Base-by-base conservation (phyloP, 2,113 vertebrate genomes). In the Leucopternis melanops region DNA sequence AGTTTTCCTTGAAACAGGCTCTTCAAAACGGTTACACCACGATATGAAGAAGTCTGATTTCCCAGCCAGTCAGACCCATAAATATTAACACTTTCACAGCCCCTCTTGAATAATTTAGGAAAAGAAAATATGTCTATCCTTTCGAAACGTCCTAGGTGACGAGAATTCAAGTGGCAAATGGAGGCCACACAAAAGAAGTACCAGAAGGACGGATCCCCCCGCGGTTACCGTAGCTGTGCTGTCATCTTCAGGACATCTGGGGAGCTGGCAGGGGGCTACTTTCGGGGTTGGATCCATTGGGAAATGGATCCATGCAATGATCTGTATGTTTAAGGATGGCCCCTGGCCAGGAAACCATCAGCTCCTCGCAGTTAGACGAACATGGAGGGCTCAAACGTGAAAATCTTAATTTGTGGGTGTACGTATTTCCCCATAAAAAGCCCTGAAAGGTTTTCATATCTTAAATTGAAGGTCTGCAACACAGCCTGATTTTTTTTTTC, bases 1-100 rank as follows among this genome's bases (percentile, higher is more conserved):
- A 32, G 72, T 96, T 97, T 83, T 91, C 80, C 90, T 95, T 88
- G 74, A 94, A 90, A 94, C 49, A 74, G 34, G 29, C 59, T 91
- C 58, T 94, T 94, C 75, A 85, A 92, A 94, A 95, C 22, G 20
- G 67, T 79, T 97, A 32, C 6, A 5, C 58, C 15, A 6, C 34
- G 5, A 45, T 86, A 82, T 36, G 36, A 90, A 90, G 55, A 86
- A 86, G 32, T 77, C 82, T 94, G 89, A 81, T 88, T 95, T 96
- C 57, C 31, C 77, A 90, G 45, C 59, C 74, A 96, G 47, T 66
- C 91, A 89, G 82, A 71, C 73, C 82, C 90, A 92, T 95, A 91
- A 96, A 94, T 95, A 92, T 87, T 92, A 94, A 91, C 71, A 81
- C 44, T 96, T 81, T 90, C 16, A 67, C 22, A 86, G 47, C 32